Evolutionary conservation across 1,140 invertebrate genomes (phyloP).

Genomic region (Calliopsis andreniformis): DNA sequence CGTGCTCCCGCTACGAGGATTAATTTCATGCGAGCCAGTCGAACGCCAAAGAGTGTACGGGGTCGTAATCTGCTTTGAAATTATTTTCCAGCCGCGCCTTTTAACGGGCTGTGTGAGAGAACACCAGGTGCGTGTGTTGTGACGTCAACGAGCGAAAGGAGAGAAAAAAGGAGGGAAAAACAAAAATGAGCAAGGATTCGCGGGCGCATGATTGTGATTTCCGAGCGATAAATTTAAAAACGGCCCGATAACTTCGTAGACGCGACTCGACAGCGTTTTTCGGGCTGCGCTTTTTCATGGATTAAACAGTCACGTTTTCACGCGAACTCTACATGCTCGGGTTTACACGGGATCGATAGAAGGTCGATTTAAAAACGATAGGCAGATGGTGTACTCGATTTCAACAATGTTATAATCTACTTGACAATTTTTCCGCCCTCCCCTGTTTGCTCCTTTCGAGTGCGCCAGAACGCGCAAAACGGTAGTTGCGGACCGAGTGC

Average conservation of each 20-base stretch:
- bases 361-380: slow-evolving; percentile 6
- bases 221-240: neutral
- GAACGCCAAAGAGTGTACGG: slow-evolving; percentile 34
- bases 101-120: slow-evolving; percentile 40
- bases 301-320: neutral
- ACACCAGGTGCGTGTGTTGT: slow-evolving; percentile 10
- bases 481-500: neutral
- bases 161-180: no score
- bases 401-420: slow-evolving; percentile 17
- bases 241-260: neutral
- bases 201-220: neutral
- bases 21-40: slow-evolving; percentile 54
- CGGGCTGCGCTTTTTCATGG: neutral
- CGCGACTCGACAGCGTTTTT: neutral
- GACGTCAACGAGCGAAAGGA: neutral
- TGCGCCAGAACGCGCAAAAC: slow-evolving; percentile 10
- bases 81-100: slow-evolving; percentile 49
- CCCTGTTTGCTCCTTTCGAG: slow-evolving; percentile 3
- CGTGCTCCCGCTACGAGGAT: slow-evolving; percentile 34
- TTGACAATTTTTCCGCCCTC: slow-evolving; percentile 13
- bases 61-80: slow-evolving; percentile 62
- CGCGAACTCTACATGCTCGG: neutral
- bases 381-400: slow-evolving; percentile 2
- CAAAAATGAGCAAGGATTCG: neutral
- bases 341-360: neutral